A percentile compares a stretch with the other conserved stretches of the same genome.
These are phyloP conservation scores for Scolopax mira DNA, from an alignment of 2,113 vertebrate species.

Conservation along the genomic window DNA sequence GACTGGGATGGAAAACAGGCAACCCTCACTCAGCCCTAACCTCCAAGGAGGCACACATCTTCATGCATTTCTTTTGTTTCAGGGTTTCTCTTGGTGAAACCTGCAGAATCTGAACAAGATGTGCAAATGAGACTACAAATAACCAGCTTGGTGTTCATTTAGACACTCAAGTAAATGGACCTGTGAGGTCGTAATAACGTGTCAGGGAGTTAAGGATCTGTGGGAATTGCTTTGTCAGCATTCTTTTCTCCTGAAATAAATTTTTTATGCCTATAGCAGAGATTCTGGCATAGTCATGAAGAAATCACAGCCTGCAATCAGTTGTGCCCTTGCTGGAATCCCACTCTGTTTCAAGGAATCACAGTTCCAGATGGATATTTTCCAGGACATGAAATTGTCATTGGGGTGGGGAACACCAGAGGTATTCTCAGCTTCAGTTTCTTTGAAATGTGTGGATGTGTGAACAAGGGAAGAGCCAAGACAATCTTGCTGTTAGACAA, in stretches of 20 bases:
- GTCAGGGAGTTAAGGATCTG: background rate
- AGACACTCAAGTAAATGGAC: background rate
- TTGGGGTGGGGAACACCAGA: background rate
- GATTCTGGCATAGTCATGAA: background rate
- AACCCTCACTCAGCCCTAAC: background rate
- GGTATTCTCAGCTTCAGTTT: background rate
- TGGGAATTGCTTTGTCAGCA: background rate
- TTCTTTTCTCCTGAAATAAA: background rate
- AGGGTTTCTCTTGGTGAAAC: background rate
- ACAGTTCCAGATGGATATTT: background rate
- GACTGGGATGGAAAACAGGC: background rate
- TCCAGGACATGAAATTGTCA: background rate
- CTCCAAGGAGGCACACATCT: background rate
- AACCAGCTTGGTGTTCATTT: background rate
- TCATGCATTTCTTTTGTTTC: background rate
- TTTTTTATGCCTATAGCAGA: background rate
- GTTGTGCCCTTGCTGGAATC: background rate
- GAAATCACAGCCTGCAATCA: background rate
- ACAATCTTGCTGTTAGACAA: background rate
- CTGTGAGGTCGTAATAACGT: fast-evolving
- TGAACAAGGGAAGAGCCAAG: background rate
- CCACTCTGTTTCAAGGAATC: background rate
- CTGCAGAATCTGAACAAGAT: background rate
- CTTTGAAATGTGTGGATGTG: background rate
- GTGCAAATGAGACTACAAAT: background rate